Percentiles rank a stretch among this genome's conserved stretches.
Evolutionary conservation across 1,140 invertebrate species (phyloP).

Genomic region (Euura saliciscinereae): DNA sequence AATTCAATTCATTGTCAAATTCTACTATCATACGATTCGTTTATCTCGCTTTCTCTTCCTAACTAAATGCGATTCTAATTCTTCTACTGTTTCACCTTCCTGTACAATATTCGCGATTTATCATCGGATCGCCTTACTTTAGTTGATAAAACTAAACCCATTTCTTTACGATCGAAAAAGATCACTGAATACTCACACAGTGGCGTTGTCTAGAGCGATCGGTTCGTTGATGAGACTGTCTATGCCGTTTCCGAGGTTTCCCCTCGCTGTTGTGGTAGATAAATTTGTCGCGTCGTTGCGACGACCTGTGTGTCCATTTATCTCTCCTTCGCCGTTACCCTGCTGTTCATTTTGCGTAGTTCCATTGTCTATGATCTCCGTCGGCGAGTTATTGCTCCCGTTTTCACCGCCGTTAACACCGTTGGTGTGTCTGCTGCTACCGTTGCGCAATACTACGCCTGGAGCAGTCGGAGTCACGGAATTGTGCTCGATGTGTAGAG

Average conservation of each 20-base stretch:
- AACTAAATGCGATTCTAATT: neutral
- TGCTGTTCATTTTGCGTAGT: conserved; percentile 16
- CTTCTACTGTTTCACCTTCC: conserved; percentile 28
- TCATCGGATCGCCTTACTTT: too few species aligned
- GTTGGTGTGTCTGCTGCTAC: conserved; percentile 47
- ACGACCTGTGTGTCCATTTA: conserved; percentile 46
- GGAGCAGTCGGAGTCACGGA: conserved; percentile 11
- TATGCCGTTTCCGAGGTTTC: conserved; percentile 53
- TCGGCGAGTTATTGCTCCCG: conserved; percentile 45
- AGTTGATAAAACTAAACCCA: too few species aligned
- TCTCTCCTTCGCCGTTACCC: conserved; percentile 50
- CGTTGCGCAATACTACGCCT: conserved; percentile 48
- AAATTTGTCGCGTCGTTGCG: too few species aligned
- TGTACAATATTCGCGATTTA: too few species aligned
- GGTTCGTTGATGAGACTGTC: conserved; percentile 44
- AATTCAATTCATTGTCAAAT: conserved; percentile 24
- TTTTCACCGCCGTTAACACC: conserved; percentile 45
- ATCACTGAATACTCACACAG: conserved; percentile 54
- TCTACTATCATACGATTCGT: neutral
- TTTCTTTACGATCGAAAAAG: too few species aligned
- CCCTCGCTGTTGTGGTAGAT: neutral
- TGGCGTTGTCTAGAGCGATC: conserved; percentile 56
- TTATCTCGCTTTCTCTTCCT: conserved; percentile 1
- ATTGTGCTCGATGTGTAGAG: conserved; percentile 43
- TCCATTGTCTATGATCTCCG: conserved; percentile 42